A percentile compares a stretch with the other conserved stretches of the same genome.
phyloP scores from a whole-genome alignment of 2,888 invertebrate species.

The Stegana nigrithorax region DNA sequence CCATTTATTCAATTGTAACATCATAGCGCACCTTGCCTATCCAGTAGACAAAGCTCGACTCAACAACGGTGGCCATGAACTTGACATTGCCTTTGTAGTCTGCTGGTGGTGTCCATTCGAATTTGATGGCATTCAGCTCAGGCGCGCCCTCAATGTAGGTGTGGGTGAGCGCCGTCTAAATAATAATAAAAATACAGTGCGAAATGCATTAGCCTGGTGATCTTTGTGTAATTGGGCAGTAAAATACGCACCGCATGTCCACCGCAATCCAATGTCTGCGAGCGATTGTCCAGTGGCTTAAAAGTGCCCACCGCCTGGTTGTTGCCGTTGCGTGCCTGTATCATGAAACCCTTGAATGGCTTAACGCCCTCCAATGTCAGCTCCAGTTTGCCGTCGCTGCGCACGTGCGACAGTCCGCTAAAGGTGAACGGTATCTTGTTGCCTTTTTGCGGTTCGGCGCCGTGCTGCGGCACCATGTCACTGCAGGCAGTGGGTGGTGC shows the following conservation, averaged over 20 bases:
- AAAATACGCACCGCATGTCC: slow-evolving; percentile 48
- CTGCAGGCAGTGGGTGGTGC: slow-evolving; percentile 75
- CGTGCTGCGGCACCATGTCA: slow-evolving; percentile 79
- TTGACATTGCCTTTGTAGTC: slow-evolving; percentile 73
- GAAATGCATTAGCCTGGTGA: not conserved
- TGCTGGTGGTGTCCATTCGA: slow-evolving; percentile 77
- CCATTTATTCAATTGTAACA: slow-evolving; percentile 70
- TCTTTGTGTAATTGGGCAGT: too few relatives aligned
- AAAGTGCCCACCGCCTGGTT: slow-evolving; percentile 75
- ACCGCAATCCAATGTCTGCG: slow-evolving; percentile 64
- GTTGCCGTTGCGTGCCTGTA: slow-evolving; percentile 74
- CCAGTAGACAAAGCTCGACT: slow-evolving; percentile 80
- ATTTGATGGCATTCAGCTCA: slow-evolving; percentile 71
- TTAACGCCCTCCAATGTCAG: slow-evolving; percentile 69
- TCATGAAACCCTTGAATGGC: slow-evolving; percentile 75
- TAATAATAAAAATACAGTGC: not conserved
- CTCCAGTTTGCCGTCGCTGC: slow-evolving; percentile 66
- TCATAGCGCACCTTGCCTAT: slow-evolving; percentile 75
- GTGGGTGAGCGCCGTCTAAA: slow-evolving; percentile 77
- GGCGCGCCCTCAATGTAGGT: slow-evolving; percentile 71
- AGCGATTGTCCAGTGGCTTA: slow-evolving; percentile 68
- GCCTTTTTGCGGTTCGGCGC: slow-evolving; percentile 71
- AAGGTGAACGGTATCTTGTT: slow-evolving; percentile 73
- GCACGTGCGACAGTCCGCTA: slow-evolving; percentile 66
- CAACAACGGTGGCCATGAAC: slow-evolving; percentile 78